Evolutionary conservation across 2,797 vertebrate species (phyloP), one percentile per base, ranked within the genome.

Genomic region (Myotis vivesi): DNA sequence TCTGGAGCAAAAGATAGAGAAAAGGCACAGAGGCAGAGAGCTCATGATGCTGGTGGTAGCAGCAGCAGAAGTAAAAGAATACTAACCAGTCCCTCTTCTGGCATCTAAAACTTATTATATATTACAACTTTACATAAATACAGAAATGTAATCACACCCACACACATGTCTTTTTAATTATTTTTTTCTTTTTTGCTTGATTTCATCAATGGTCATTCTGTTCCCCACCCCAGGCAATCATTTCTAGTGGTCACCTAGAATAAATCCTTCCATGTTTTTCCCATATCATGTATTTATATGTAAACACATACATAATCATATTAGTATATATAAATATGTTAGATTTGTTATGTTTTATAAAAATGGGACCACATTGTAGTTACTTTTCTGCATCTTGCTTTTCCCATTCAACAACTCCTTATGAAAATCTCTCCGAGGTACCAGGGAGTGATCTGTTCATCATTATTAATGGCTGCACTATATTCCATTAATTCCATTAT

Each of bases 331-430:
- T 53, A 72, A 38, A 33, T 41, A 77, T 28, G 3, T 68, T 66
- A 8, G 28, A 15, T 82, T 76, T 81, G 11, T 30, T 28, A 87
- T 82, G 9, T 59, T 72, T 92, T 41, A 59, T 80, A 75, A 46
- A 3, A 36, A 57, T 93, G 22, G 72, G 88, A 94, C 77, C 55
- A 95, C 91, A 91, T 92, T 96, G 51, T 89, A 96, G 76, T 94
- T 94, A 59, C 19, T 77, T 69, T 64, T 33, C 53, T 71, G 19
- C 19, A 66, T 89, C 30, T 66, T 82, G 44, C 7, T 85, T 95
- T 89, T 92, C 80, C 46, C 53, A 85, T 33, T 93, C 19, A 71
- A 25, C 23, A n/a, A 49, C 9, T 88, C 4, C 51, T 72, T 96
- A 12, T 71, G 53, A 41, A 89, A 83, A 85, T 91, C 7, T 76